Base-by-base conservation (phyloP, 2,113 vertebrate genomes). In the Poeciliopsis prolifica region DNA sequence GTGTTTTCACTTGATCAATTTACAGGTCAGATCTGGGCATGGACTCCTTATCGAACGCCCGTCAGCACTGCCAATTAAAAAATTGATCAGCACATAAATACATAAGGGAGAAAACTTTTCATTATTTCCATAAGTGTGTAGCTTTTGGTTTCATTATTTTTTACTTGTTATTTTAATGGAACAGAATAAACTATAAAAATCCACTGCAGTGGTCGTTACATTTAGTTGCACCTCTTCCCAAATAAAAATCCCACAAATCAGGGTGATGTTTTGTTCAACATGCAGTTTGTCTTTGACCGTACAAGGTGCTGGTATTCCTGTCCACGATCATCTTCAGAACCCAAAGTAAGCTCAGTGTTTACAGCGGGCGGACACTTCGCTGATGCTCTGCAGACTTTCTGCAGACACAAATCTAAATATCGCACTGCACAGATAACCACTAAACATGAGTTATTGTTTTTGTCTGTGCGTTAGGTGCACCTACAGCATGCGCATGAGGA, bases 351-450 rank as follows among this genome's bases (percentile, higher is more conserved):
- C 78, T 42, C 54, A 9, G 71, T 89, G 91, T 94, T 93, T 93
- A 91, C 70, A 90, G 86, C 77, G 77, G 67, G 1, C 37, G 72
- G 77, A 75, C 81, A 58, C 62, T 72, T 13, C 48, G 5, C 66
- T 92, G 93, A 94, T 54, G 68, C 78, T 89, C 76, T 67, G 65
- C 93, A 94, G 93, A 87, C 77, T 78, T 37, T 65, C 70, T 5
- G 37, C 87, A 79, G 79, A 82, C 75, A 70, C 72, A 89, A 92
- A 88, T 91, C 90, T 92, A 93, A 94, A 94, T 92, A 92, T 89
- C 93, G 80, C 69, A 75, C 76, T 86, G 44, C 1, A 10, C 74
- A 72, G 65, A 86, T 86, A 84, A 89, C 85, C 83, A 81, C 75
- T 31, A 65, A 61, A 65, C 62, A 51, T 74, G 83, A 90, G 75